Evolutionary conservation across 2,797 vertebrate species (phyloP).

Genomic region (Gallinago stenura): DNA sequence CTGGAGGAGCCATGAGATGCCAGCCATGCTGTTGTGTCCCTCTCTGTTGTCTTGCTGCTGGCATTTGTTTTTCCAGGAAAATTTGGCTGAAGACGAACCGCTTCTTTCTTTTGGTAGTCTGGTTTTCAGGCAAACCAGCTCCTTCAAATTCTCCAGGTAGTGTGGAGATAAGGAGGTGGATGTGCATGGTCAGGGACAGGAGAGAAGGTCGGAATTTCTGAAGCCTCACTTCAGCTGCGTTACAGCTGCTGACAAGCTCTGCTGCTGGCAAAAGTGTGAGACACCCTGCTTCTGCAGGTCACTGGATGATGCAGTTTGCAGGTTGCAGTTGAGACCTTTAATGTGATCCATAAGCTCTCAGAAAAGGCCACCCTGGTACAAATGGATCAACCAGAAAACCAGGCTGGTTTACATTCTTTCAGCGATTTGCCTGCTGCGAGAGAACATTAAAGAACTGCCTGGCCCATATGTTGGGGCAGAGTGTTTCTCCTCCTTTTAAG

Average conservation of each 20-base stretch:
- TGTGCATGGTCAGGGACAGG: background rate
- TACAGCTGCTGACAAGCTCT: background rate
- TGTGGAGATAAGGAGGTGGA: background rate
- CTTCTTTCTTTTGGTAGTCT: background rate
- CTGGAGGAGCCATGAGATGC: background rate
- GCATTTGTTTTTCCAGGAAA: background rate
- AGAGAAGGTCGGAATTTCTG: background rate
- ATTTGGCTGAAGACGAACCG: background rate
- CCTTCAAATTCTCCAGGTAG: background rate
- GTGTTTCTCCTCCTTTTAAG: background rate
- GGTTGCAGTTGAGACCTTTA: background rate
- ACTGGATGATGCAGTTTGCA: background rate
- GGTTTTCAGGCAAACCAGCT: background rate
- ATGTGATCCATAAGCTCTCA: background rate
- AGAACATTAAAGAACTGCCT: background rate
- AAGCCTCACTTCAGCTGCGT: background rate
- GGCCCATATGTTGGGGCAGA: background rate
- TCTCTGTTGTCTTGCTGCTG: background rate
- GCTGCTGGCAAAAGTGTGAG: background rate
- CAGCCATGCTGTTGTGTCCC: background rate
- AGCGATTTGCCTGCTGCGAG: background rate
- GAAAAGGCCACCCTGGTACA: background rate
- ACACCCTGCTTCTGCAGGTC: background rate
- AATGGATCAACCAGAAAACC: background rate
- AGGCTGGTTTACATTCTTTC: background rate